Conservation (phyloP, 2,113 vertebrate species). For the Coryphaenoides rupestris region DNA sequence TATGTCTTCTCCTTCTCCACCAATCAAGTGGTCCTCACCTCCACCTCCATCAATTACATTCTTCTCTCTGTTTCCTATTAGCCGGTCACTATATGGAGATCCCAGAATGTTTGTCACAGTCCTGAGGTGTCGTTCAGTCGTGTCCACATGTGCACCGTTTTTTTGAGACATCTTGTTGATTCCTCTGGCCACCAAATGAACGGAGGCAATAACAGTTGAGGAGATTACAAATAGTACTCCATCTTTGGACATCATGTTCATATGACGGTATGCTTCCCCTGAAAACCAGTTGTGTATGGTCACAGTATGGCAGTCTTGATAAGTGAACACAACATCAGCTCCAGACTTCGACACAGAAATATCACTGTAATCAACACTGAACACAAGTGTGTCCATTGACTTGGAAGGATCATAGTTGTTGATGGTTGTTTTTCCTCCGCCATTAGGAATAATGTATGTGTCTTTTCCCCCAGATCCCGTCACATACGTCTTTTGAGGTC, state of each 20-base stretch:
- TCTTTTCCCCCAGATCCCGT: constrained; percentile 46
- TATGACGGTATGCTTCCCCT: constrained; percentile 43
- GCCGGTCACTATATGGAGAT: constrained; percentile 25
- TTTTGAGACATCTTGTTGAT: constrained; percentile 45
- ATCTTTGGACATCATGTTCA: constrained; percentile 48
- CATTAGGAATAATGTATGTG: constrained; percentile 42
- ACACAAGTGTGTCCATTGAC: constrained; percentile 34
- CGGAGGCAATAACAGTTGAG: constrained; percentile 31
- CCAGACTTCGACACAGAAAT: constrained; percentile 50
- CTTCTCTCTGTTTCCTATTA: constrained; percentile 44
- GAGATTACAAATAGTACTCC: constrained; percentile 49
- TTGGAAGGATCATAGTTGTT: constrained; percentile 50
- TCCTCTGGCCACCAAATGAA: constrained; percentile 43
- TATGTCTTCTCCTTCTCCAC: constrained; percentile 42
- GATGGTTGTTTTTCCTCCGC: constrained; percentile 43
- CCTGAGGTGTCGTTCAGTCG: constrained; percentile 25
- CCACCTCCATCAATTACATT: constrained; percentile 53
- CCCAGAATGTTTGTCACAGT: constrained; percentile 45
- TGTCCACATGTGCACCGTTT: constrained; percentile 1
- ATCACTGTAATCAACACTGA: constrained; percentile 30
- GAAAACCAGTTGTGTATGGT: constrained; percentile 44
- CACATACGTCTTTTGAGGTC: constrained; percentile 51
- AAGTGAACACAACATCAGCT: constrained; percentile 27
- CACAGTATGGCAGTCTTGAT: constrained; percentile 36
- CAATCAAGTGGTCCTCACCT: constrained; percentile 29